phyloP scores from a whole-genome alignment of 1,140 invertebrate genomes.

The Scylla paramamosain region DNA sequence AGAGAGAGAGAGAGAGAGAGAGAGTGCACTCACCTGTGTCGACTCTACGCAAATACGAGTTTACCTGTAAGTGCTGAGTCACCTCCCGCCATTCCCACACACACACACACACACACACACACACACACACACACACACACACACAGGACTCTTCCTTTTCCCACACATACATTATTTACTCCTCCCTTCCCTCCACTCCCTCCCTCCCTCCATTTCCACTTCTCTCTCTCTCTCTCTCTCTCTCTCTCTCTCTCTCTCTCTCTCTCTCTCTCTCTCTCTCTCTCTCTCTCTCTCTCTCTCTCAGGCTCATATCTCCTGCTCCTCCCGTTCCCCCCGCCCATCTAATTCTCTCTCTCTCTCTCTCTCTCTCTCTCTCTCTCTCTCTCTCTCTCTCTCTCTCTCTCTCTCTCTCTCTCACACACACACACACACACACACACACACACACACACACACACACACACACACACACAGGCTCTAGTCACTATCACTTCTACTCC shows the following conservation, averaged over 20 bases:
- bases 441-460: too few relatives aligned
- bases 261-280: not conserved
- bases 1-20: not conserved
- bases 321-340: too few relatives aligned
- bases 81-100: not conserved
- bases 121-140: conserved; percentile 9
- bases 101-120: conserved; percentile 20
- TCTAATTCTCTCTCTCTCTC: too few relatives aligned
- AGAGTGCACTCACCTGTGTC: not conserved
- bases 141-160: not conserved
- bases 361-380: too few relatives aligned
- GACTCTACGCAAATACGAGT: not conserved
- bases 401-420: too few relatives aligned
- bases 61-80: not conserved
- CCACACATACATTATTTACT: not conserved
- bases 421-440: too few relatives aligned
- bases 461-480: not conserved
- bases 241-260: not conserved
- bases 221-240: not conserved
- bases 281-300: not conserved
- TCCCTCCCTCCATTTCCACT: too few relatives aligned
- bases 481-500: not conserved
- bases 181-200: not conserved
- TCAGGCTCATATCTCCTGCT: too few relatives aligned
- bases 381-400: too few relatives aligned